Evolutionary conservation across 2,888 invertebrate genomes (phyloP), one percentile per base, ranked within the genome.

Genomic region (Hedya salicella): DNA sequence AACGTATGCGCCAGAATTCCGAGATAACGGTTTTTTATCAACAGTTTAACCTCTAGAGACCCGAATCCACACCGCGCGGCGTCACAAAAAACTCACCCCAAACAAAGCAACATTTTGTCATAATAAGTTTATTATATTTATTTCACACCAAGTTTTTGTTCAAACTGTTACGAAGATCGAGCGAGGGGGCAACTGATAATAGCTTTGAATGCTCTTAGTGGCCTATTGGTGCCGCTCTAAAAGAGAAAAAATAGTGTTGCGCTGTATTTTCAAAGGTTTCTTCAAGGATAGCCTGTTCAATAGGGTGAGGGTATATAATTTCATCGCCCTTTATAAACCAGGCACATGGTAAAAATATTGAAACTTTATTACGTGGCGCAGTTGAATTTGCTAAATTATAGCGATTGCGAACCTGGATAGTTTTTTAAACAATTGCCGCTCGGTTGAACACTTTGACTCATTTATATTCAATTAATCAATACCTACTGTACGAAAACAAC

Each of bases 61-160:
- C 13, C 32, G n/a, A 42, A 56, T 64, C 32, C 21, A 9, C 49
- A 44, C 32, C 50, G 57, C 36, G 21, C n/a, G n/a, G n/a, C n/a
- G 17, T 39, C 36, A 17, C 39, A 60, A 53, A 59, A 59, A 60
- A 39, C 44, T 65, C 44, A 40, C 59, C 65, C 59, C 17, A 53
- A 52, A 53, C 57, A 46, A 59, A 59, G 21, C 39, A 46, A 44
- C 39, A 65, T 52, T 53, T 53, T 60, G 46, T 53, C 19, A 60
- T 65, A 52, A 65, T 52, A 32, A 62, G 42, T 64, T 46, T 57
- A 64, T 52, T 59, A 65, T 53, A 46, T 65, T 48, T 46, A 65
- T 60, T 65, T 65, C 52, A 65, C 59, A 52, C 56, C 59, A 17
- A 46, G 42, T 59, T 59, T 64, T 65, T 50, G 49, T 56, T 49